Evolutionary conservation across 1,140 invertebrate species (phyloP), one percentile per base, ranked within the genome.

Genomic region (Odontomachus brunneus): DNA sequence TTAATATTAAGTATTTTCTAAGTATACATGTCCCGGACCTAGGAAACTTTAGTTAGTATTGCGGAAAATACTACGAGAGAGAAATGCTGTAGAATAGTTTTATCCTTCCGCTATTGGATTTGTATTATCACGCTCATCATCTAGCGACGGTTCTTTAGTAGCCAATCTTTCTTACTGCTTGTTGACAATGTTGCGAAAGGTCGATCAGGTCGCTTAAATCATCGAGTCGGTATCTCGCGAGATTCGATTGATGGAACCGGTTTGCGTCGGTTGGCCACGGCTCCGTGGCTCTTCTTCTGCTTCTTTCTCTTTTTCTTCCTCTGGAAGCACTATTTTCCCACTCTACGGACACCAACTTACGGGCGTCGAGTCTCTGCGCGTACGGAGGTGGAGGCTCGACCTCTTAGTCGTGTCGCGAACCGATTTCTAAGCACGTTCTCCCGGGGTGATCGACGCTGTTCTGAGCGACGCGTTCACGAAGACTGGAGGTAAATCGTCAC

Each of bases 401-500:
- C 73, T 84, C 69, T 19, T 44, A 51, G 22, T 81, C 44, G 55
- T 26, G 15, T 76, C 26, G 49, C 17, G 19, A 12, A 67, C 48
- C 51, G 19, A 63, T 80, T 72, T 44, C 0, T 22, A 5, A n/a
- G 19, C 19, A 48, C 67, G 38, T 44, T 49, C 49, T 29, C 49
- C 29, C 22, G 26, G n/a, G 17, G 15, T 57, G 29, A 22, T 51
- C 48, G 71, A 51, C 65, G 9, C 38, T 11, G 19, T 55, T 22
- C 49, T 72, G 65, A 60, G 33, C 84, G 73, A 71, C 84, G 85
- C 87, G 85, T 90, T 88, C 85, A 87, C 89, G 88, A 85, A 90
- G 91, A 93, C 91, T 92, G 91, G 89, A 91, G 89, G 90, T 89
- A 83, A 90, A 88, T 90, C 87, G 88, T 89, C 84, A 90, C 75